Conservation (phyloP, 2,797 vertebrate species). For the Cuculus canorus region DNA sequence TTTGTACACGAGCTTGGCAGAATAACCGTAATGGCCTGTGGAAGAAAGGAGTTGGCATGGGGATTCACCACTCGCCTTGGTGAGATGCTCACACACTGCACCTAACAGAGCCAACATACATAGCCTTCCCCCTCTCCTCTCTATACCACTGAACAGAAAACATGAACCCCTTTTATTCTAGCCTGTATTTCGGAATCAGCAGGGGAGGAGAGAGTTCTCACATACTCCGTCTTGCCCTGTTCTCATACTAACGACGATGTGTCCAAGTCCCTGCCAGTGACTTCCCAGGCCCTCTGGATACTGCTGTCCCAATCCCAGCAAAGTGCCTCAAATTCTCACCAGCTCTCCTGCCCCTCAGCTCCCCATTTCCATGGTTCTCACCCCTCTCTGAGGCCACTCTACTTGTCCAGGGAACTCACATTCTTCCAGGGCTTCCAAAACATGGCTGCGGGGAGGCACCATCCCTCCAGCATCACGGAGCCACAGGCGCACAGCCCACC, state of each 20-base stretch:
- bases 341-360: neutral
- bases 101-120: neutral
- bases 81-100: neutral
- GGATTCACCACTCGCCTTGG: neutral
- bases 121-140: neutral
- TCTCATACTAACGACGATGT: neutral
- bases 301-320: rapidly evolving
- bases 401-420: neutral
- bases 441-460: neutral
- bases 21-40: neutral
- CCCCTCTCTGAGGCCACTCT: neutral
- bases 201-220: neutral
- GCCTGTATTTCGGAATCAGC: neutral
- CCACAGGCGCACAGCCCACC: neutral
- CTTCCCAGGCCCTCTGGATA: neutral
- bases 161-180: neutral
- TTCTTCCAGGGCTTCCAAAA: neutral
- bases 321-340: neutral
- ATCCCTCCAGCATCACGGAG: neutral
- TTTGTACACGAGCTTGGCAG: neutral
- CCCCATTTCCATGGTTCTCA: neutral
- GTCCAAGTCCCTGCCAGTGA: neutral
- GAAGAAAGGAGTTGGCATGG: neutral
- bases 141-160: neutral
- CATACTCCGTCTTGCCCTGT: neutral